A percentile compares a stretch with the other conserved stretches of the same genome.
Evolutionary conservation across 2,888 invertebrate genomes (phyloP).

Genomic region (Argyresthia goedartella): DNA sequence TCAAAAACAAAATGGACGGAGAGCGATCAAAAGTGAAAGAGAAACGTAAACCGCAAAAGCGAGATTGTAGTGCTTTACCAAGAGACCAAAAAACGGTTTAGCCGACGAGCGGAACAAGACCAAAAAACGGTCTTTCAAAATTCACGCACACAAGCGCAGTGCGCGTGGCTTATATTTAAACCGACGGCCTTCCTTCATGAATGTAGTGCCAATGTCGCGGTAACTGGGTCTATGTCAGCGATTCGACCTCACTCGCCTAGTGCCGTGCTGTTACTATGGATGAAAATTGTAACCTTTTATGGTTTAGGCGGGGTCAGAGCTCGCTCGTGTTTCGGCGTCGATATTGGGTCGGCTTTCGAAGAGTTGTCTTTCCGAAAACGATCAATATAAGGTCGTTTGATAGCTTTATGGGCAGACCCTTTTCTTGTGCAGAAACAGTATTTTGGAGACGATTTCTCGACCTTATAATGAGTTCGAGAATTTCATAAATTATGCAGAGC

Average conservation of each 20-base stretch:
- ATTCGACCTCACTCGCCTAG: conserved; percentile 36
- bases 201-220: conserved; percentile 69
- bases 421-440: too few species aligned
- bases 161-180: conserved; percentile 56
- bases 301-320: conserved; percentile 15
- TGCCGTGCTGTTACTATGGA: conserved; percentile 16
- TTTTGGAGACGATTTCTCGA: too few species aligned
- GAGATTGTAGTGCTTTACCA: not conserved
- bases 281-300: conserved; percentile 21
- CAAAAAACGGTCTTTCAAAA: conserved; percentile 20
- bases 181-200: conserved; percentile 59
- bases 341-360: not conserved
- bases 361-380: not conserved
- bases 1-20: too few species aligned
- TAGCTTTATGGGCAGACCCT: too few species aligned
- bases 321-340: not conserved
- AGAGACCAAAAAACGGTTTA: too few species aligned
- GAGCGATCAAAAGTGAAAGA: not conserved
- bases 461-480: too few species aligned
- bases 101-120: too few species aligned
- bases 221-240: conserved; percentile 66
- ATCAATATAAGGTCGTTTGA: not conserved
- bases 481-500: too few species aligned
- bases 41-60: not conserved
- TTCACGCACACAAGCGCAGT: conserved; percentile 25